Evolutionary conservation across 2,113 vertebrate species (phyloP).

Genomic region (Reinhardtius hippoglossoides): DNA sequence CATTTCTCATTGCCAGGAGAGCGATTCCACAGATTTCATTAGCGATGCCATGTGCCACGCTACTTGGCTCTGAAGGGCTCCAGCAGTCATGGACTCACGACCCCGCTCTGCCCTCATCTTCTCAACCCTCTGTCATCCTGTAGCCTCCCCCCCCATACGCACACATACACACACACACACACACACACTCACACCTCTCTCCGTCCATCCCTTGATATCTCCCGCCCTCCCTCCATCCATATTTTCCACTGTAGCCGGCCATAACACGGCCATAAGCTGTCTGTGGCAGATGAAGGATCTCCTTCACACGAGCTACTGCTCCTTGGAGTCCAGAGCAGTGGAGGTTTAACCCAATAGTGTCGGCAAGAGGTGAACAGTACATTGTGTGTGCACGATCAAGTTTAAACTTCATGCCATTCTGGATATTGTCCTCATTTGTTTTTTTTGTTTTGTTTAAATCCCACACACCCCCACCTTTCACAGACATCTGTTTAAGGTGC

Average conservation of each 20-base stretch:
- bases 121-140: constrained; percentile 51
- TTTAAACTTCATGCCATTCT: background rate
- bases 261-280: constrained; percentile 54
- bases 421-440: background rate
- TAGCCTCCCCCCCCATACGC: background rate
- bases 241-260: constrained; percentile 49
- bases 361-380: constrained; percentile 1
- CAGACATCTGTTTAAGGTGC: background rate
- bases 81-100: constrained; percentile 43
- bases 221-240: constrained; percentile 24
- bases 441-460: background rate
- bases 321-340: constrained; percentile 28
- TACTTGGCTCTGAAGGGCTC: constrained; percentile 23
- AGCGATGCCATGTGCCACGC: constrained; percentile 47
- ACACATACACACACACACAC: background rate
- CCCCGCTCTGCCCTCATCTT: constrained; percentile 51
- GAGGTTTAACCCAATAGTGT: constrained; percentile 37
- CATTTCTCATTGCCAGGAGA: constrained; percentile 11
- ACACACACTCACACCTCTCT: background rate
- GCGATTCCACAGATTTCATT: constrained; percentile 63
- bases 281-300: constrained; percentile 55
- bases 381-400: background rate
- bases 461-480: background rate
- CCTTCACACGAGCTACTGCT: constrained; percentile 32
- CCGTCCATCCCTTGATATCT: constrained; percentile 23